Evolutionary conservation across 2,888 invertebrate species (phyloP).

Genomic region (Monopis laevigella): DNA sequence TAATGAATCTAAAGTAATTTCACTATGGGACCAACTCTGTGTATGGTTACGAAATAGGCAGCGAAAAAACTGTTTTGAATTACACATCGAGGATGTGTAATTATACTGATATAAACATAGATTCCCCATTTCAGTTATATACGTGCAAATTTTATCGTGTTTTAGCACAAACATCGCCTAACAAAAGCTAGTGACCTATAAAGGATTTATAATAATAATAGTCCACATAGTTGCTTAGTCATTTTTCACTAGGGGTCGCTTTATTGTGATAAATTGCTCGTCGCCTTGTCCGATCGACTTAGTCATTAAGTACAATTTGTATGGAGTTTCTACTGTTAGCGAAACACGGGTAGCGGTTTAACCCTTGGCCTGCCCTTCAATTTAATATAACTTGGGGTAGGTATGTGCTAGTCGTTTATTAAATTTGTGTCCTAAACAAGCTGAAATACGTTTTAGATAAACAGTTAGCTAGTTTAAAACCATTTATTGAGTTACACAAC

Average conservation of each 20-base stretch:
- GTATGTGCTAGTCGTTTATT: slow-evolving; percentile 29
- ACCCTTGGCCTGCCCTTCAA: slow-evolving; percentile 31
- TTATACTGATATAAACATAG: too few species aligned
- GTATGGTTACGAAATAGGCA: too few species aligned
- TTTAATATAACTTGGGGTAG: slow-evolving; percentile 22
- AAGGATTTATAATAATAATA: not conserved
- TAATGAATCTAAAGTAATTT: too few species aligned
- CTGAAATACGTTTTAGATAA: too few species aligned
- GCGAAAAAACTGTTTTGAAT: too few species aligned
- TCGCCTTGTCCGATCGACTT: slow-evolving; percentile 20
- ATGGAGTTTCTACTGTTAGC: slow-evolving; percentile 30
- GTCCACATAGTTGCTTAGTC: slow-evolving; percentile 8
- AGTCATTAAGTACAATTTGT: slow-evolving; percentile 47
- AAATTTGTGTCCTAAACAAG: slow-evolving; percentile 28
- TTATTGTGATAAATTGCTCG: slow-evolving; percentile 44
- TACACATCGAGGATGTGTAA: too few species aligned
- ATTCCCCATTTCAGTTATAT: too few species aligned
- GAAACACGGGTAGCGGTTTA: slow-evolving; percentile 33
- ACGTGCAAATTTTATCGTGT: too few species aligned
- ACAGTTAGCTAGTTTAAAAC: slow-evolving; percentile 4
- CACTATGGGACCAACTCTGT: too few species aligned
- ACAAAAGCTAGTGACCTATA: too few species aligned
- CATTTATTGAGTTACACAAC: too few species aligned
- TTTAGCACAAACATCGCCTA: too few species aligned
- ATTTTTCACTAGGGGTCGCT: slow-evolving; percentile 12